phyloP scores from a whole-genome alignment of 2,797 vertebrate species.

The Neostethus bicornis region DNA sequence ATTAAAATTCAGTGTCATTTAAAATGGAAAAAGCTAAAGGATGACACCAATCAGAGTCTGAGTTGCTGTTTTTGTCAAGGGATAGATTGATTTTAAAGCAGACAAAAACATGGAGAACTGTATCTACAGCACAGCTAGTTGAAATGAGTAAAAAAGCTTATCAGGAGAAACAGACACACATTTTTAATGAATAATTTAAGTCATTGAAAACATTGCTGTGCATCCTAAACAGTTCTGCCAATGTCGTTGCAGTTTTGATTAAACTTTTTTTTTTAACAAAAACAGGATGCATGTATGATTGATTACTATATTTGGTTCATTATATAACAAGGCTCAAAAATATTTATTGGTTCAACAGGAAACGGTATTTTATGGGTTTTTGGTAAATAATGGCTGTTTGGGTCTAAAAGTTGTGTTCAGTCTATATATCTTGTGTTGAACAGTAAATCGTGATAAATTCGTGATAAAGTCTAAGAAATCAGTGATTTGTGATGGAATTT shows the following conservation, averaged over 20 bases:
- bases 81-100: conserved; percentile 43
- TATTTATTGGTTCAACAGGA: neutral
- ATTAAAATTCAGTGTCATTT: conserved; percentile 42
- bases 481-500: conserved; percentile 25
- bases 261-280: conserved; percentile 48
- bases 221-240: conserved; percentile 54
- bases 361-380: no score
- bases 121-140: conserved; percentile 40
- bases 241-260: conserved; percentile 44
- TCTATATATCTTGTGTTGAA: neutral
- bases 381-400: no score
- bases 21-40: conserved; percentile 29
- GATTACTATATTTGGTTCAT: conserved; percentile 37
- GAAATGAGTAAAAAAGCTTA: conserved; percentile 64
- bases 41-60: conserved; percentile 30
- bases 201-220: conserved; percentile 54
- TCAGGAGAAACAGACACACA: conserved; percentile 68
- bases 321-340: conserved; percentile 7
- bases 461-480: conserved; percentile 3
- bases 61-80: conserved; percentile 34
- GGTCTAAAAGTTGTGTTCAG: neutral
- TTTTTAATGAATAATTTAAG: conserved; percentile 75
- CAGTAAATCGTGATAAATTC: neutral
- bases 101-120: conserved; percentile 36
- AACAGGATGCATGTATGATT: conserved; percentile 22